Percentiles rank a stretch among this genome's conserved stretches.
These are phyloP conservation scores for Dugesia japonica DNA, from an alignment of 2,888 invertebrate genomes.

Conservation along the genomic window DNA sequence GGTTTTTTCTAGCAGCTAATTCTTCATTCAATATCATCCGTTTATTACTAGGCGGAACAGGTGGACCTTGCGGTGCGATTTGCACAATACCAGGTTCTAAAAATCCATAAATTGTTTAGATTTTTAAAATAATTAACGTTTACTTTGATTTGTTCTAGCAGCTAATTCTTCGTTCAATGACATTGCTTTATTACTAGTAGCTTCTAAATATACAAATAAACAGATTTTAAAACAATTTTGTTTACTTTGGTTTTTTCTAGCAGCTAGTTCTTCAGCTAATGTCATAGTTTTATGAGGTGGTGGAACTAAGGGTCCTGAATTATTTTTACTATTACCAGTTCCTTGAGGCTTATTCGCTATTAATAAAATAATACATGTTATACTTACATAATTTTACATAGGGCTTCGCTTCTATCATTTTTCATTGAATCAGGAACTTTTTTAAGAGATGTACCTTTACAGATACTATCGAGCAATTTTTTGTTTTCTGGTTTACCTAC, in stretches of 20 bases:
- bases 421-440: neutral
- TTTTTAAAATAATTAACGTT: too few relatives aligned
- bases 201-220: too few relatives aligned
- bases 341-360: neutral
- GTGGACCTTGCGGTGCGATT: too few relatives aligned
- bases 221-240: too few relatives aligned
- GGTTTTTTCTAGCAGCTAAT: neutral
- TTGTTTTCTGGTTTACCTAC: neutral
- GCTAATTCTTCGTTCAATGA: too few relatives aligned
- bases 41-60: neutral
- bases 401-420: neutral
- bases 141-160: too few relatives aligned
- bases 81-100: too few relatives aligned
- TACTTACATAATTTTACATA: neutral
- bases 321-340: neutral
- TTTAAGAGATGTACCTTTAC: neutral
- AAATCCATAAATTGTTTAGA: too few relatives aligned
- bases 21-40: neutral
- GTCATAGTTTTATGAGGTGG: neutral
- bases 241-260: neutral
- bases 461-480: neutral
- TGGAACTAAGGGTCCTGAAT: neutral
- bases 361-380: neutral
- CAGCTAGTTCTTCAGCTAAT: neutral
- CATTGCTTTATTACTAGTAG: too few relatives aligned